Evolutionary conservation across 2,113 vertebrate genomes (phyloP).

Genomic region (Plecotus auritus): DNA sequence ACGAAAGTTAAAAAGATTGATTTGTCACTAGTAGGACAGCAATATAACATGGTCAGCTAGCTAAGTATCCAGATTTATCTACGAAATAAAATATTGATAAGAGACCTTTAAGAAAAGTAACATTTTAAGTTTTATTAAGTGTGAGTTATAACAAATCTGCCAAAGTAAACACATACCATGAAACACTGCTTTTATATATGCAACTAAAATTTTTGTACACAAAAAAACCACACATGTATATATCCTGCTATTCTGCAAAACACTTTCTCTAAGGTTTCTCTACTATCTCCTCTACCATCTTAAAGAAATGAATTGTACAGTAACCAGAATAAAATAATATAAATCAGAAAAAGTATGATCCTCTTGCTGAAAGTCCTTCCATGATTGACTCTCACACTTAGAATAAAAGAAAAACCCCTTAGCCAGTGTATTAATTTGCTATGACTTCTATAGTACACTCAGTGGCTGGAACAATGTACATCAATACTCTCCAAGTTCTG

Average conservation of each 20-base stretch:
- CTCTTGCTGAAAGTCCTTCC: neutral
- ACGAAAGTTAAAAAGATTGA: neutral
- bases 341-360: neutral
- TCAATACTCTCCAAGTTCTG: neutral
- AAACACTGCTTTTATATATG: neutral
- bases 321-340: neutral
- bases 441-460: neutral
- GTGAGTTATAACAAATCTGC: neutral
- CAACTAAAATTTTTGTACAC: neutral
- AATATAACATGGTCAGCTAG: neutral
- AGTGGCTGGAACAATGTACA: neutral
- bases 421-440: neutral
- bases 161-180: neutral
- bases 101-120: neutral
- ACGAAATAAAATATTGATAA: neutral
- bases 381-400: neutral
- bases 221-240: neutral
- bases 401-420: neutral
- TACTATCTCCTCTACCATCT: neutral
- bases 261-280: neutral
- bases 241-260: neutral
- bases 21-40: neutral
- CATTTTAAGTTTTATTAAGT: neutral
- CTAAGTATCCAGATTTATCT: neutral
- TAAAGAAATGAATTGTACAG: neutral